phyloP scores from a whole-genome alignment of 1,140 invertebrate species.

The Apis dorsata region DNA sequence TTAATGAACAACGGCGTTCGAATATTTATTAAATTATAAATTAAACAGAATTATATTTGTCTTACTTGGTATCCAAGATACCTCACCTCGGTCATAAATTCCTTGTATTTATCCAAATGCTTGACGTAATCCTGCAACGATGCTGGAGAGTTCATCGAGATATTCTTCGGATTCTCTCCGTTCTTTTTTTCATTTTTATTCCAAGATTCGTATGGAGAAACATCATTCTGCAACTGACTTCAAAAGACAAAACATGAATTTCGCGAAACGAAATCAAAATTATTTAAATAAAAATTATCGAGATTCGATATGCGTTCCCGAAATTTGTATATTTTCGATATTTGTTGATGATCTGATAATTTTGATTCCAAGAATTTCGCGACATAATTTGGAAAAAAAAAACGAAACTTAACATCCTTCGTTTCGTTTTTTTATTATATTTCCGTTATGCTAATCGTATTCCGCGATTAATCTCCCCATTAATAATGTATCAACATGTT shows the following conservation, averaged over 20 bases:
- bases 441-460: too few relatives aligned
- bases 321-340: too few relatives aligned
- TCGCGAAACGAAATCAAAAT: not conserved
- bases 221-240: conserved; percentile 21
- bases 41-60: too few relatives aligned
- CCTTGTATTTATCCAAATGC: conserved; percentile 21
- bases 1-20: not conserved
- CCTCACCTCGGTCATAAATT: not conserved
- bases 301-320: not conserved
- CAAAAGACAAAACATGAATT: not conserved
- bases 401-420: too few relatives aligned
- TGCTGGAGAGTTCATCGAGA: too few relatives aligned
- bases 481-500: not conserved
- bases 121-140: conserved; percentile 14
- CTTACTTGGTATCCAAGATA: conserved; percentile 17
- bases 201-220: not conserved
- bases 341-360: too few relatives aligned
- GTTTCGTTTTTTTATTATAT: not conserved
- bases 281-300: conserved; percentile 7
- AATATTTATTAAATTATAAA: not conserved
- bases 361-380: too few relatives aligned
- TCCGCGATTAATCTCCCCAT: not conserved
- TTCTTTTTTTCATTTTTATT: too few relatives aligned
- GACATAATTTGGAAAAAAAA: not conserved
- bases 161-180: not conserved